Base-by-base conservation (phyloP, 53 echinoderm and acorn worm genomes). In the Pentamera pediparva region DNA sequence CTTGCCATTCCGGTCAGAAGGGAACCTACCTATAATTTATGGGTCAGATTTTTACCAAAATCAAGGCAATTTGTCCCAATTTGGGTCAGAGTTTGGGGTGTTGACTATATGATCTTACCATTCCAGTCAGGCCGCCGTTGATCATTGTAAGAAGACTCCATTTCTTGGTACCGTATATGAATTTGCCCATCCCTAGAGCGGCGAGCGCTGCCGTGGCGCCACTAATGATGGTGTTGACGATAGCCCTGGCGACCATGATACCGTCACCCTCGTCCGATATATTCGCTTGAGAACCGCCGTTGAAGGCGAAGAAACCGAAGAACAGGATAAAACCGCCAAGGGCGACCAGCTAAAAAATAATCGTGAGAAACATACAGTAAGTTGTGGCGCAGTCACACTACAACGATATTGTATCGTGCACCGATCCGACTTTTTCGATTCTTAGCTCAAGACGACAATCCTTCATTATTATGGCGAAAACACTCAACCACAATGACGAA, bases 281-380 rank as follows among this genome's bases (percentile, higher is more conserved):
- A 30, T 83, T 73, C 4, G 80, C 89, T 63, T 92, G 89, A 13
- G 89, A 92, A 20, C 93, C 93, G 19, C 89, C 89, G 45, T 92
- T 92, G 84, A 86, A 93, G n/a, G 89, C 93, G 36, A 86, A 81
- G 93, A 89, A 93, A 19, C 93, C 89, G 36, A 93, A 86, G 61
- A 93, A 83, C 61, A 92, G 89, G 31, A 86, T 84, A 36, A 89
- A 93, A 1, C 89, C 93, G 0, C 93, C 93, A 22, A 93, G 59
- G n/a, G 93, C 93, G 5, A 83, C 89, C 35, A 89, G 77, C 93
- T 92, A 56, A 2, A 29, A 43, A 54, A 1, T 45, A 15, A 43
- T 26, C 24, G 3, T 26, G 24, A 54, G 28, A 51, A 51, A 51
- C 3, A 51, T 51, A 51, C 18, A 50, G 24, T 6, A 13, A 8